Percentiles rank a stretch among this genome's conserved stretches.
Evolutionary conservation across 2,113 vertebrate species (phyloP).

Genomic region (Grallaria varia): DNA sequence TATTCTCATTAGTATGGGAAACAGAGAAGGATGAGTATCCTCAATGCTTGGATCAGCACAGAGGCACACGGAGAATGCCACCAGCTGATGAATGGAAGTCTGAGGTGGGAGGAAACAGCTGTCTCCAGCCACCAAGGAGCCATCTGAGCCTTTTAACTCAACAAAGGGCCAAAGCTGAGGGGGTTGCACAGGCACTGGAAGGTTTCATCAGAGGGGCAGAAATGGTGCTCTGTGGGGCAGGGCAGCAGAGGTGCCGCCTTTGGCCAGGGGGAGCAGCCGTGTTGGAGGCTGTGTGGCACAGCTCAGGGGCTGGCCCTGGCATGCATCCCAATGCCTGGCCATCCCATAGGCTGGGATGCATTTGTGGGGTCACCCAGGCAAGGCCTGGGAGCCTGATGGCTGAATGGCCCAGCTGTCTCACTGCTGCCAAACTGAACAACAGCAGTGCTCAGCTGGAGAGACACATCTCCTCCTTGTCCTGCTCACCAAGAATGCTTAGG

Average conservation of each 20-base stretch:
- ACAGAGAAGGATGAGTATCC: not conserved
- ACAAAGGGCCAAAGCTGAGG: not conserved
- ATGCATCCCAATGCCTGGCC: fast-evolving
- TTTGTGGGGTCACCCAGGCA: fast-evolving
- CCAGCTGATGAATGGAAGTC: not conserved
- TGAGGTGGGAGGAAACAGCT: not conserved
- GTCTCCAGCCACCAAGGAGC: not conserved
- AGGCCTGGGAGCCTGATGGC: not conserved
- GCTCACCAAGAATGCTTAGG: not conserved
- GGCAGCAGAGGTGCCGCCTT: not conserved
- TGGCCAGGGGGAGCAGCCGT: fast-evolving
- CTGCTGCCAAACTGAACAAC: not conserved
- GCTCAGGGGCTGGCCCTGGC: fast-evolving
- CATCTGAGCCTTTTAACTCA: not conserved
- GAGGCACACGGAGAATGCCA: fast-evolving
- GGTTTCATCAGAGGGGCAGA: not conserved
- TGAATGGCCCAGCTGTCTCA: not conserved
- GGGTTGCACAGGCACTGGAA: not conserved
- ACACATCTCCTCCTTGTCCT: not conserved
- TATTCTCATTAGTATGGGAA: not conserved
- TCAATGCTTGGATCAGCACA: not conserved
- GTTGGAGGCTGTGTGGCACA: not conserved
- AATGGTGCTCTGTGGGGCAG: not conserved
- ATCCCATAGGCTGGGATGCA: fast-evolving
- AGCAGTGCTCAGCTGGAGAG: not conserved